Base-by-base conservation (phyloP, 2,888 invertebrate genomes). In the Drosophila ustulata region DNA sequence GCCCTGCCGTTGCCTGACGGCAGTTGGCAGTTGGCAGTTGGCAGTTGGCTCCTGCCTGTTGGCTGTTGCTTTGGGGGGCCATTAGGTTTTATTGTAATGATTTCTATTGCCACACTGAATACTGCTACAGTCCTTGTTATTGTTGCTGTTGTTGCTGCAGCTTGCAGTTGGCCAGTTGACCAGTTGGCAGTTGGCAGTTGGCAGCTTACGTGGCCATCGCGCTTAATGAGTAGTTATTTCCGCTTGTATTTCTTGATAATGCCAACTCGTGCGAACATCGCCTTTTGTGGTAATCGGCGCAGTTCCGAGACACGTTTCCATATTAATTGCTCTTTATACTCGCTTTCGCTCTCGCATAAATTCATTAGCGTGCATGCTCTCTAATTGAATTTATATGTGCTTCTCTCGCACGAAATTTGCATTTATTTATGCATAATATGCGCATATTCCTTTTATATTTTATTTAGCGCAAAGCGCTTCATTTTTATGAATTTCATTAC, bases 41-140 rank as follows among this genome's bases (percentile, higher is more conserved):
- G 47, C 28, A 23, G 43, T 49, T 65, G 53, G 59, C 50, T 61
- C 66, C 63, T 71, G 69, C 49, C 81, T 63, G 72, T 74, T 73
- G 71, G 75, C 79, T 79, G 82, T 80, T 82, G 86, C 86, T 82
- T 88, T 52, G 72, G 71, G 71, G 79, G 71, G 61, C 74, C 88
- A 85, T 85, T 85, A 83, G 66, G 86, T 85, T 85, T 85, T 85
- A 85, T 85, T 85, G 86, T 85, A 86, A 85, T 88, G 85, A 83
- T 88, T 85, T 85, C 88, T 86, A 88, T 88, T 88, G 80, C 88
- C 86, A 63, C 80, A 71, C 71, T 65, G 61, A 67, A 62, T 65
- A 46, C 57, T 53, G 41, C 25, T 8, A 57, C 58, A 51, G 50
- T 71, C 61, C 46, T 51, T 66, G 49, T 34, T 49, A 23, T 39